phyloP scores from a whole-genome alignment of 2,888 invertebrate species.

The Elysia crispata region DNA sequence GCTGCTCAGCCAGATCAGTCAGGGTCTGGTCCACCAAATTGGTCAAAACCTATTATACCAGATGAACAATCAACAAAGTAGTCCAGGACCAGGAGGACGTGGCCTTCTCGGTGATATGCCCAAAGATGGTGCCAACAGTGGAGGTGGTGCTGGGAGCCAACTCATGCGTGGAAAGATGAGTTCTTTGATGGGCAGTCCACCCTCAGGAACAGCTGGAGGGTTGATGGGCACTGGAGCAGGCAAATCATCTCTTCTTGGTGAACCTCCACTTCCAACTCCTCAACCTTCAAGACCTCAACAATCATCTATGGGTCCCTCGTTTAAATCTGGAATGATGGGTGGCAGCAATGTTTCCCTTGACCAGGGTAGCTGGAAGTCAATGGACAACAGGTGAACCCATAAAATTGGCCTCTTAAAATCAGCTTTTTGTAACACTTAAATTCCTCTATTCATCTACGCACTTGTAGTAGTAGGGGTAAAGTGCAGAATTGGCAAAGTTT shows the following conservation, averaged over 20 bases:
- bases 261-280: slow-evolving; percentile 39
- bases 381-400: slow-evolving; percentile 45
- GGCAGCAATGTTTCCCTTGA: slow-evolving; percentile 23
- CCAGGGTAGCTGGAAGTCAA: slow-evolving; percentile 42
- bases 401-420: slow-evolving; percentile 49
- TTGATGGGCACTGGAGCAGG: background rate
- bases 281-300: too few species aligned
- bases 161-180: background rate
- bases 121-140: slow-evolving; percentile 10
- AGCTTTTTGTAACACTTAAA: too few species aligned
- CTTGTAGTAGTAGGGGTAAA: too few species aligned
- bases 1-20: slow-evolving; percentile 45
- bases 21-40: slow-evolving; percentile 48
- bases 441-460: too few species aligned
- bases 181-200: background rate
- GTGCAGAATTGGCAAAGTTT: too few species aligned
- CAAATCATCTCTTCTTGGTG: slow-evolving; percentile 46
- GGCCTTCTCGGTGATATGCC: slow-evolving; percentile 51
- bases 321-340: slow-evolving; percentile 13
- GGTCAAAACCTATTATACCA: slow-evolving; percentile 49
- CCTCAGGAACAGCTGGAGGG: background rate
- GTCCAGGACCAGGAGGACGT: slow-evolving; percentile 39
- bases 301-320: background rate
- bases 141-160: slow-evolving; percentile 42
- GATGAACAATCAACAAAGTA: slow-evolving; percentile 37